Evolutionary conservation across 2,888 invertebrate genomes (phyloP).

Genomic region (Agrotis exclamationis): DNA sequence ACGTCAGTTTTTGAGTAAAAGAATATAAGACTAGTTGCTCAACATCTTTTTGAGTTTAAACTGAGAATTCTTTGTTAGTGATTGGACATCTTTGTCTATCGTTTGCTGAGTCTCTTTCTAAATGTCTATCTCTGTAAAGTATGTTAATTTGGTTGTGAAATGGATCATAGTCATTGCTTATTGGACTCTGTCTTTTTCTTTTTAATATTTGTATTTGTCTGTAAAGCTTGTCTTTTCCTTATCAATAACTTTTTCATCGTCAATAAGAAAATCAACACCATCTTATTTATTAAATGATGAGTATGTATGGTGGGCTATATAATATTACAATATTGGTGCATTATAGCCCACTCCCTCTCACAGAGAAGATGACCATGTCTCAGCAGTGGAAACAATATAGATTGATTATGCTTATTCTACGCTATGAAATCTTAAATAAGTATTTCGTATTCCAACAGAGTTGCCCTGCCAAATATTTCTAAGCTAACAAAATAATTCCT

Average conservation of each 20-base stretch:
- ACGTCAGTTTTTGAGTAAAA: conserved; percentile 14
- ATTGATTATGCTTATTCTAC: no score
- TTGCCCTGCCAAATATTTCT: conserved; percentile 21
- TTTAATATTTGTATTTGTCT: background rate
- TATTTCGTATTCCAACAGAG: background rate
- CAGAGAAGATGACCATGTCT: no score
- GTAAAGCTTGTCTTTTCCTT: background rate
- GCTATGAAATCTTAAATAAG: background rate
- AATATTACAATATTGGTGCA: no score
- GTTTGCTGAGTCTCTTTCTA: background rate
- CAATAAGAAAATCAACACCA: background rate
- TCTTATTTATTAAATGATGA: background rate
- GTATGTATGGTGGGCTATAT: no score
- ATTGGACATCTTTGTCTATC: background rate
- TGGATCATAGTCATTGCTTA: background rate
- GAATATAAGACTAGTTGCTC: conserved; percentile 1
- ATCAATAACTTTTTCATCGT: background rate
- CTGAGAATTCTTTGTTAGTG: background rate
- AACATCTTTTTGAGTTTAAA: conserved; percentile 27
- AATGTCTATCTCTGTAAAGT: background rate
- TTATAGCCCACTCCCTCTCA: no score
- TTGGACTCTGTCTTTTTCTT: background rate
- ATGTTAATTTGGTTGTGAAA: background rate
- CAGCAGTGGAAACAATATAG: no score
- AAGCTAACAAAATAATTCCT: conserved; percentile 15